phyloP scores from a whole-genome alignment of 2,797 vertebrate genomes.

The Salmo trutta region DNA sequence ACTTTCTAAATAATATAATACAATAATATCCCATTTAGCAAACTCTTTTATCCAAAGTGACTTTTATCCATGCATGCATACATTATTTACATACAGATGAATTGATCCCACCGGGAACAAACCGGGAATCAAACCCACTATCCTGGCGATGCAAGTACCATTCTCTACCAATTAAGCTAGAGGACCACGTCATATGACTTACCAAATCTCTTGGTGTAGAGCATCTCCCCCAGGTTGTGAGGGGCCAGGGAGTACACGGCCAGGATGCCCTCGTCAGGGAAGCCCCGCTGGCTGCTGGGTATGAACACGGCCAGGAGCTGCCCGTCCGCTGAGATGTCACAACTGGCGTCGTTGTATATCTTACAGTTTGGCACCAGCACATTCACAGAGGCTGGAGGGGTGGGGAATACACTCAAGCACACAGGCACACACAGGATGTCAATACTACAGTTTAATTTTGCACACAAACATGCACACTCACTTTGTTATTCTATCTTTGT shows the following conservation, averaged over 20 bases:
- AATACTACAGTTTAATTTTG: too few species aligned
- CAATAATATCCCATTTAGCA: too few species aligned
- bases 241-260: slow-evolving; percentile 97
- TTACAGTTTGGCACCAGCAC: slow-evolving; percentile 17
- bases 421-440: too few species aligned
- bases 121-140: slow-evolving; percentile 66
- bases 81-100: too few species aligned
- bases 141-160: too few species aligned
- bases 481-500: too few species aligned
- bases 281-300: slow-evolving; percentile 96
- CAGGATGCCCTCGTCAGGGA: slow-evolving; percentile 96
- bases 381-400: background rate
- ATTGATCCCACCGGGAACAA: slow-evolving; percentile 35
- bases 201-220: slow-evolving; percentile 95
- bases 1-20: background rate
- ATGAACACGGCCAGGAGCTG: slow-evolving; percentile 97
- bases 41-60: too few species aligned
- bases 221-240: slow-evolving; percentile 98
- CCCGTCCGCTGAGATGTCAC: slow-evolving; percentile 96
- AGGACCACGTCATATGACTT: too few species aligned
- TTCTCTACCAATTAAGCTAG: too few species aligned
- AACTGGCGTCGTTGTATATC: slow-evolving; percentile 94
- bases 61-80: too few species aligned
- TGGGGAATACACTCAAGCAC: too few species aligned
- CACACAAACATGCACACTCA: too few species aligned